phyloP scores from a whole-genome alignment of 1,140 invertebrate species.

The Drosophila navojoa region DNA sequence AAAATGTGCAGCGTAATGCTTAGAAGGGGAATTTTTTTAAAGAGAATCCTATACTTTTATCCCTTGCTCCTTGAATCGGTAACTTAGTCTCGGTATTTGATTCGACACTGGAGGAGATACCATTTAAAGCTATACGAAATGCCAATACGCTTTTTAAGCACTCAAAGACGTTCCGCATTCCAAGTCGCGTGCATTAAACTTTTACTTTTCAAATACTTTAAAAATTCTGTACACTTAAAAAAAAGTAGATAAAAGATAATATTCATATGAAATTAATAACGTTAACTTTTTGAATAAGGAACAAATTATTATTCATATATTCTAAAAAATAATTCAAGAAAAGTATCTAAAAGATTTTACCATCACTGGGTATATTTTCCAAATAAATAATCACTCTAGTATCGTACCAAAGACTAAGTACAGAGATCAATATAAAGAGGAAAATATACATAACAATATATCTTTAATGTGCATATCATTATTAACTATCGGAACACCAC shows the following conservation, averaged over 20 bases:
- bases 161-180: background rate
- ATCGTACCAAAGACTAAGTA: constrained; percentile 40
- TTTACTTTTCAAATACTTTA: no score
- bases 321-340: no score
- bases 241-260: no score
- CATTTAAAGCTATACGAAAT: constrained; percentile 27
- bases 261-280: no score
- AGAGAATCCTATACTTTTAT: constrained; percentile 19
- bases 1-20: background rate
- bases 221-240: no score
- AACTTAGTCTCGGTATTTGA: constrained; percentile 43
- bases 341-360: no score
- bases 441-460: constrained; percentile 10
- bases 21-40: background rate
- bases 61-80: constrained; percentile 46
- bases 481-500: constrained; percentile 47
- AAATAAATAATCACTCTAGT: constrained; percentile 3
- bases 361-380: no score
- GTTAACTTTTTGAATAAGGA: no score
- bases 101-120: constrained; percentile 8
- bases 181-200: no score
- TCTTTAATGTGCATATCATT: constrained; percentile 22
- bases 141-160: constrained; percentile 20
- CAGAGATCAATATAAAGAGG: constrained; percentile 31
- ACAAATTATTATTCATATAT: no score